Evolutionary conservation across 2,797 vertebrate genomes (phyloP), one percentile per base, ranked within the genome.

Genomic region (Peromyscus aztecus): DNA sequence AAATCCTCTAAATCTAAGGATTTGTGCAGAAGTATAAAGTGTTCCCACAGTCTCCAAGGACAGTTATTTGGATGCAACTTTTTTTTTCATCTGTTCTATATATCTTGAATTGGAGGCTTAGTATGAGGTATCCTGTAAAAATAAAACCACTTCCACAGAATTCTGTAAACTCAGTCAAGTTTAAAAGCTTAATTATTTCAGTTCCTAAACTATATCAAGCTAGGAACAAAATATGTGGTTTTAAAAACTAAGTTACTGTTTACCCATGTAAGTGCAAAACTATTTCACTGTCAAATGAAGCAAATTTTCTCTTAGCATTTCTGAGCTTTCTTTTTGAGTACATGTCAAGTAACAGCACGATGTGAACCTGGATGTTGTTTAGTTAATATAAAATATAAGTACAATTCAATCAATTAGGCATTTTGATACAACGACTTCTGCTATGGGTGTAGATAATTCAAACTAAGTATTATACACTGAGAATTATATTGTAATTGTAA

Each of bases 11-110:
- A 76, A 71, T 73, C n/a, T 43, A 57, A 90, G 73, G 57, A 57
- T 94, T 84, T 87, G 31, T 69, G 23, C 10, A 83, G 63, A 78
- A 83, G 14, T 46, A 59, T 40, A 65, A 96, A 77, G 78, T 76
- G 12, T 75, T 52, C 40, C 43, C 13, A 46, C 8, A n/a, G 29
- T 46, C n/a, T 92, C 78, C 40, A 16, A 81, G 34, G 19, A 52
- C 2, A 52, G 31, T 23, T 81, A 23, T 46, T 69, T 67, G 17
- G 13, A 9, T 43, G 8, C 13, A 69, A 40, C 1, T 61, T 43
- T 10, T 24, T 73, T 92, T 75, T 69, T 0, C 49, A 95, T 87
- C 40, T 75, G 23, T 19, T 76, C n/a, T 90, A 8, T 19, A 17
- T 19, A 63, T 91, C 87, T n/a, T 8, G 19, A 94, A 29, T 21